Conservation (phyloP, 2,888 invertebrate genomes). For the Gisinianus flammeolus region DNA sequence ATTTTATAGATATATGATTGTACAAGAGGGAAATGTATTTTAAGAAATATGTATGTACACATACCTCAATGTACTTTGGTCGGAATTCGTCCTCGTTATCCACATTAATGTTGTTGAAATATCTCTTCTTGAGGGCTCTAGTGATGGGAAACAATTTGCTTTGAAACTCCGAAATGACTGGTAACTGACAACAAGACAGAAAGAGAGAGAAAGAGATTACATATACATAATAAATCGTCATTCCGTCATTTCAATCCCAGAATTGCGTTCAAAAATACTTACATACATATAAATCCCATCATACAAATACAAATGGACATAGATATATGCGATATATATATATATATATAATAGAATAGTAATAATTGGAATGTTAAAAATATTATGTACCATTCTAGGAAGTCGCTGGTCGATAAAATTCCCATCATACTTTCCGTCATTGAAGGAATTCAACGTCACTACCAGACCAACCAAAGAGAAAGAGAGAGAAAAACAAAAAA, state of each 20-base stretch:
- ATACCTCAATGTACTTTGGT: conserved; percentile 59
- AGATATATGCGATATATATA: not conserved
- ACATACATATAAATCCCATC: too few species aligned
- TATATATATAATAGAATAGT: not conserved
- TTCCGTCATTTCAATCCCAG: too few species aligned
- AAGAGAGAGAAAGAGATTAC: too few species aligned
- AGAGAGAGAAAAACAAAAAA: conserved; percentile 2
- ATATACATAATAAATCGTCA: too few species aligned
- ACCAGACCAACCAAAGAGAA: conserved; percentile 23
- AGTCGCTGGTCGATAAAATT: conserved; percentile 59
- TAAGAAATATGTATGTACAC: not conserved
- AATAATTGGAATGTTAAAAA: not conserved
- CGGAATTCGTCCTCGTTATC: conserved; percentile 60
- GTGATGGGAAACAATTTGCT: conserved; percentile 59
- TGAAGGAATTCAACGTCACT: conserved; percentile 60
- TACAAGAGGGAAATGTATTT: not conserved
- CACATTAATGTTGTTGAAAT: conserved; percentile 59
- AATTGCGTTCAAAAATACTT: too few species aligned
- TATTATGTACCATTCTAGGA: conserved; percentile 45
- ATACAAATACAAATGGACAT: too few species aligned
- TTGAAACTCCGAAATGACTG: conserved; percentile 59
- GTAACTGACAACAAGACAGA: too few species aligned
- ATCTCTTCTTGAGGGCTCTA: conserved; percentile 58
- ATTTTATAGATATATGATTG: too few species aligned
- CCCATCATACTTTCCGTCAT: conserved; percentile 60